Conservation (phyloP, 2,113 vertebrate genomes). For the Brienomyrus longianalis region DNA sequence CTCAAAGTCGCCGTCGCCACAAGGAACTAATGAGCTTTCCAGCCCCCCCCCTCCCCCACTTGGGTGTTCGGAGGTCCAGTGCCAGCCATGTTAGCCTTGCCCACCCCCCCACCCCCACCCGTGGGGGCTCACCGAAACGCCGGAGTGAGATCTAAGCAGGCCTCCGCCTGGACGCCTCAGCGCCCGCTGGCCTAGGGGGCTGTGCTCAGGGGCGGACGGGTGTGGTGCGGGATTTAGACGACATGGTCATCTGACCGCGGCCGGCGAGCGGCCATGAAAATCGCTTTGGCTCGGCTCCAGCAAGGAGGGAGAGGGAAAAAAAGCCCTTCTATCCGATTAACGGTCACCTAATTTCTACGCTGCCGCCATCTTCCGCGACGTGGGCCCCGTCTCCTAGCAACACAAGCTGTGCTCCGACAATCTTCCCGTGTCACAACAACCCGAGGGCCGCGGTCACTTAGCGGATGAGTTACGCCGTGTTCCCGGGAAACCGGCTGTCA, state of each 20-base stretch:
- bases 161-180: no score
- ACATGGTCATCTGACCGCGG: neutral
- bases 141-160: neutral
- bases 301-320: neutral
- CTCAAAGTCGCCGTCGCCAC: constrained; percentile 16
- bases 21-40: constrained; percentile 23
- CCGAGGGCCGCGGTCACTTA: neutral
- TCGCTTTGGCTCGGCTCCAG: neutral
- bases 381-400: neutral
- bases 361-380: neutral
- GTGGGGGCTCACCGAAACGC: neutral
- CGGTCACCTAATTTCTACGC: constrained; percentile 13
- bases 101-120: no score
- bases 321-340: constrained; percentile 15
- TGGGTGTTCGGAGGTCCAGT: neutral
- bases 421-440: neutral
- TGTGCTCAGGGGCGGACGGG: neutral
- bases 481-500: neutral
- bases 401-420: neutral
- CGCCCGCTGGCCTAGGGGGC: neutral
- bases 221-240: neutral
- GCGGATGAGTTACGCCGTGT: neutral
- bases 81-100: neutral
- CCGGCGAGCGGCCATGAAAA: neutral
- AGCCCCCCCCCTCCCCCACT: neutral